These are phyloP conservation scores for Anguilla obscura DNA, from an alignment of 2,797 vertebrate species.

Conservation along the genomic window DNA sequence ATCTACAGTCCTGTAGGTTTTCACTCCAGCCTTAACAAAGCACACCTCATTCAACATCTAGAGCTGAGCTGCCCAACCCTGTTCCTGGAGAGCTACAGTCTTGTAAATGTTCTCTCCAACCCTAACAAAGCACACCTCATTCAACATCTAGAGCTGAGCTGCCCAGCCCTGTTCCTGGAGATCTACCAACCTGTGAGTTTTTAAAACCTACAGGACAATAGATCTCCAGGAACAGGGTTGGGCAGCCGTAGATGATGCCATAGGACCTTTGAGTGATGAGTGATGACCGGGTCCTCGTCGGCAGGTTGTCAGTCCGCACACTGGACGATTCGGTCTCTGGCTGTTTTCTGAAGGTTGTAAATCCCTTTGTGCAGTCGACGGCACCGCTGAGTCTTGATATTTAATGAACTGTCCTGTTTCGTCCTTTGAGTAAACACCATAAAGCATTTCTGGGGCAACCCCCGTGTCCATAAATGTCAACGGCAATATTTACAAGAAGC, in stretches of 20 bases:
- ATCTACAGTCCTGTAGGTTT: too few relatives aligned
- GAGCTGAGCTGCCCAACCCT: too few relatives aligned
- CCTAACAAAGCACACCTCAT: too few relatives aligned
- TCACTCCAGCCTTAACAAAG: too few relatives aligned
- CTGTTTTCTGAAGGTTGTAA: not conserved
- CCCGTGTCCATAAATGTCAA: conserved; percentile 5
- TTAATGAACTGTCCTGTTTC: not conserved
- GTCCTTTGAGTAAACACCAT: not conserved
- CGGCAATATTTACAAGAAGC: conserved; percentile 24
- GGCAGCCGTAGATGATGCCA: not conserved
- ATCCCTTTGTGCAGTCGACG: not conserved
- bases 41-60: too few relatives aligned
- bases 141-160: too few relatives aligned
- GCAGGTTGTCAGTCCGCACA: not conserved
- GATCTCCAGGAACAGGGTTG: not conserved
- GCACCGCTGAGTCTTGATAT: not conserved
- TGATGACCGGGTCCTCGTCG: not conserved
- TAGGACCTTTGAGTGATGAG: not conserved
- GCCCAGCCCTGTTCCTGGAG: too few relatives aligned
- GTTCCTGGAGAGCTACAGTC: too few relatives aligned
- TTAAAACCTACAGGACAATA: not conserved
- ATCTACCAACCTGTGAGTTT: too few relatives aligned
- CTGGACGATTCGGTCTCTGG: not conserved
- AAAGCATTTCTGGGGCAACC: conserved; percentile 11
- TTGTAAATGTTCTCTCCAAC: too few relatives aligned